These are phyloP conservation scores for mouse (Mus musculus) DNA, from an alignment of 2,113 vertebrate genomes.

Conservation along the genomic window GRCm39 chr4:51716501-51717000, in stretches of 20 bases:
- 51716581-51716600: too few species aligned
- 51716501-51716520: too few species aligned
- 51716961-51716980: too few species aligned
- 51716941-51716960: too few species aligned
- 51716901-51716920: neutral
- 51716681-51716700: neutral
- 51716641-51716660: neutral
- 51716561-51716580: too few species aligned
- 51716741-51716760: constrained; percentile 5
- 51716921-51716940: neutral
- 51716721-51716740: neutral
- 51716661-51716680: neutral
- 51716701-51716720: neutral
- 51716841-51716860: neutral
- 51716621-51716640: too few species aligned
- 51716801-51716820: neutral
- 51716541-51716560: too few species aligned
- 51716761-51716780: neutral
- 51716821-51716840: neutral
- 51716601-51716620: too few species aligned
- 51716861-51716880: neutral
- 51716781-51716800: neutral
- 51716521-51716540: too few species aligned
- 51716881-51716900: constrained; percentile 18
- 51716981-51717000: too few species aligned